Conservation (phyloP, 2,888 invertebrate genomes). For the Rhagophthalmus giganteus region DNA sequence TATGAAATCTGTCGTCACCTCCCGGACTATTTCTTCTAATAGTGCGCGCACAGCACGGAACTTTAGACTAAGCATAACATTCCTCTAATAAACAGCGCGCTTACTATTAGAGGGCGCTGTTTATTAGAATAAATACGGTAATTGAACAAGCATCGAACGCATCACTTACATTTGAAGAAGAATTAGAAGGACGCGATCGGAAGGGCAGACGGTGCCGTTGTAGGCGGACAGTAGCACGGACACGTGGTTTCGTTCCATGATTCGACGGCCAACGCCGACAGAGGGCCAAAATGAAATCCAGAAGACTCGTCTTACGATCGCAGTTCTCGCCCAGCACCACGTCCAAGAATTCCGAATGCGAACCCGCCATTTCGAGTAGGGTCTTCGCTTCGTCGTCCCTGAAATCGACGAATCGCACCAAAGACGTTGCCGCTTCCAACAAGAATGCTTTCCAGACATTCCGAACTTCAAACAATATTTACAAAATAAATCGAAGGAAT, state of each 20-base stretch:
- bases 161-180: conserved; percentile 71
- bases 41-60: too few species aligned
- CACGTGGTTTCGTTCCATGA: conserved; percentile 70
- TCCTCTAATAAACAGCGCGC: too few species aligned
- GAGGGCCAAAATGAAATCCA: conserved; percentile 67
- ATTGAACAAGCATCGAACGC: not conserved
- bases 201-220: conserved; percentile 68
- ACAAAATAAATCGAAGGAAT: conserved; percentile 63
- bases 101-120: too few species aligned
- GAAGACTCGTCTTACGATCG: conserved; percentile 63
- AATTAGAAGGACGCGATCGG: conserved; percentile 71
- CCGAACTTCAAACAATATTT: conserved; percentile 70
- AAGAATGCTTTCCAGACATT: conserved; percentile 49
- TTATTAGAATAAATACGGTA: not conserved
- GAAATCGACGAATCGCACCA: conserved; percentile 61
- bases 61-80: too few species aligned
- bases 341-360: conserved; percentile 77
- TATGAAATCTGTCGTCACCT: too few species aligned
- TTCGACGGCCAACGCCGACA: conserved; percentile 64
- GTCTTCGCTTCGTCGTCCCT: conserved; percentile 58
- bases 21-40: too few species aligned
- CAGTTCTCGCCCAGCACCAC: conserved; percentile 62
- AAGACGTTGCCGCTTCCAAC: conserved; percentile 58
- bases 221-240: conserved; percentile 79
- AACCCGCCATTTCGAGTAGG: conserved; percentile 73